Base-by-base conservation (phyloP, 37 sponge, comb jelly and placozoan genomes). In the Lycopodina hypogea region DNA sequence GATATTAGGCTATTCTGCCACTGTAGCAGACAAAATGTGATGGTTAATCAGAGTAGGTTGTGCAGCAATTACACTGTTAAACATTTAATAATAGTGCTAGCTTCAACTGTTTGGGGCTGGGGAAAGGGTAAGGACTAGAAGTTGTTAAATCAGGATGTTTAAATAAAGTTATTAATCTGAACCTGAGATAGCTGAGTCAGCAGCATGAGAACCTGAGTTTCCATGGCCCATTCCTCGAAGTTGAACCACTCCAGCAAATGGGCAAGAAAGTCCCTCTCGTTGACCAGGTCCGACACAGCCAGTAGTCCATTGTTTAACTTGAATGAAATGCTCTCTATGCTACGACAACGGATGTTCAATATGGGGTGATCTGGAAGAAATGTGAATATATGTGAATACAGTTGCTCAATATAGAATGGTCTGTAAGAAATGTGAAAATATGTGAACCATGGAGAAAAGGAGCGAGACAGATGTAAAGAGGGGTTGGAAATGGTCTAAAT, bases 181-280 rank as follows among this genome's bases (percentile, higher is more conserved):
- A 84, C 90, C 81, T 84, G 33, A 61, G 78, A 29, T 11, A 88
- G 73, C 40, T 76, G 56, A 26, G n/a, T 24, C 35, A 87, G 51
- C 29, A 91, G 78, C 1, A 38, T 67, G 45, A 91, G 79, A 1
- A 63, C 88, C 26, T 78, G 84, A 3, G 63, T 17, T 64, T 91
- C 91, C 42, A 50, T 48, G n/a, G 82, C 64, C 76, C 82, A 81
- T 32, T 84, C 82, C 36, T 75, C 57, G 55, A 72, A 74, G 79
- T 92, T 92, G 82, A 92, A 92, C 93, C 93, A 92, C 75, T 92
- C 86, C 34, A 92, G 70, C 38, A 92, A 61, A 50, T 64, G 30
- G 23, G 45, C 64, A 11, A 92, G 45, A 41, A 92, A 80, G 18
- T 58, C 63, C 32, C 76, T 77, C 71, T 92, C 90, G 45, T 84